Percentiles rank a stretch among this genome's conserved stretches.
Conservation (phyloP, 92 coral and sea anemone species). For the Actinernus sp. region DNA sequence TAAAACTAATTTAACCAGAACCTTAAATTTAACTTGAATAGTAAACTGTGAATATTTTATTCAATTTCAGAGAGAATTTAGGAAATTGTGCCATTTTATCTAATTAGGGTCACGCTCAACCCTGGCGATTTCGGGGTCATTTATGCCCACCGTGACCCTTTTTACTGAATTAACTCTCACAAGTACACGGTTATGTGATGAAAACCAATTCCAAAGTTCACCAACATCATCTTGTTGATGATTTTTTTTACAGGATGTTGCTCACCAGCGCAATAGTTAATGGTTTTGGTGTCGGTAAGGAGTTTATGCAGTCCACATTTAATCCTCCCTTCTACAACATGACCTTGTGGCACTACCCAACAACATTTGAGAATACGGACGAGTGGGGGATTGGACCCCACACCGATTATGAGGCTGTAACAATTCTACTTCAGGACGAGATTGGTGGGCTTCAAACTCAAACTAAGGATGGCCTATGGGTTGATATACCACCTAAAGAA, state of each 20-base stretch:
- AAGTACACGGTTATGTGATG: too few relatives aligned
- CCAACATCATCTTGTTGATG: too few relatives aligned
- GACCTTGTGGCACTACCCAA: slow-evolving; percentile 84
- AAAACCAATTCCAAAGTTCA: too few relatives aligned
- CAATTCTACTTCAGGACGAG: slow-evolving; percentile 73
- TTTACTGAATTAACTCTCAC: too few relatives aligned
- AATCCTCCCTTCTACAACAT: slow-evolving; percentile 56
- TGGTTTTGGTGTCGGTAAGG: slow-evolving; percentile 26
- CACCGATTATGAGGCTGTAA: slow-evolving; percentile 79
- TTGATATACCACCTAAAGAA: slow-evolving; percentile 69
- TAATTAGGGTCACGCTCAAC: too few relatives aligned
- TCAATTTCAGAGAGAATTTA: too few relatives aligned
- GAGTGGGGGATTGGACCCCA: slow-evolving; percentile 86
- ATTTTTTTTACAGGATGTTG: slow-evolving; percentile 1
- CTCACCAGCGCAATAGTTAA: slow-evolving; percentile 23
- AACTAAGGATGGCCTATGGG: slow-evolving; percentile 61
- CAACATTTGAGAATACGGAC: slow-evolving; percentile 32
- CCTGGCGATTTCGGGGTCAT: too few relatives aligned
- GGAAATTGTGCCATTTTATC: too few relatives aligned
- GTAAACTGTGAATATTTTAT: too few relatives aligned
- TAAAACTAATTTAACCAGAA: too few relatives aligned
- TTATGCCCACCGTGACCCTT: too few relatives aligned
- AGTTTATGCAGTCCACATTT: slow-evolving; percentile 38
- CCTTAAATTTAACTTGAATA: too few relatives aligned
- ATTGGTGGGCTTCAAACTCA: slow-evolving; percentile 80